phyloP scores from a whole-genome alignment of 2,797 vertebrate species.

The Telmatherina bonti region DNA sequence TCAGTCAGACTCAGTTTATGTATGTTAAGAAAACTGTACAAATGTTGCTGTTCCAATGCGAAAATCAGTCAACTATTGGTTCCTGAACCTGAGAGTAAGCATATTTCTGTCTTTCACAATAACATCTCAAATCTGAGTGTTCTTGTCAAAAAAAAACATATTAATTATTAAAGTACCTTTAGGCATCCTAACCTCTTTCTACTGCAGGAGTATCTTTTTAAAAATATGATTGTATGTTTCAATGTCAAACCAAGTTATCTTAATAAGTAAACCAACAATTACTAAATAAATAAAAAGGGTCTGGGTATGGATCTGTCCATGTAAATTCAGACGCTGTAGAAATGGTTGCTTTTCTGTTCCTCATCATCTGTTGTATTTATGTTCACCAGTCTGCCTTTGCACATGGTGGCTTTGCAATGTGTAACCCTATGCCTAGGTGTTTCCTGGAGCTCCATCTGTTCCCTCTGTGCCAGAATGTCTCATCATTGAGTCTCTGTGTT shows the following conservation, averaged over 20 bases:
- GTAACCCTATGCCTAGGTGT: constrained; percentile 67
- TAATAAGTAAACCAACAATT: background rate
- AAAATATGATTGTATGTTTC: background rate
- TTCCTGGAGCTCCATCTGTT: constrained; percentile 71
- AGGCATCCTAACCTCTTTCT: background rate
- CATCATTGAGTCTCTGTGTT: constrained; percentile 14
- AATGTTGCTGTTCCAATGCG: background rate
- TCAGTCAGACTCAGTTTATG: background rate
- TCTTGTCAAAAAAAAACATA: background rate
- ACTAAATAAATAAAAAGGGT: too few relatives aligned
- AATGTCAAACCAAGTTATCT: background rate
- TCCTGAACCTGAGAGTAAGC: background rate
- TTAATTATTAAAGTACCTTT: background rate
- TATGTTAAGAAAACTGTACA: too few relatives aligned
- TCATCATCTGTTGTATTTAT: constrained; percentile 15
- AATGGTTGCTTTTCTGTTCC: constrained; percentile 7
- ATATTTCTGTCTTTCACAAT: background rate
- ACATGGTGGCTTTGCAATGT: constrained; percentile 46
- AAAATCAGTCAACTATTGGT: background rate
- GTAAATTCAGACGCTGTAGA: constrained; percentile 6
- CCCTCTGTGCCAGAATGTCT: constrained; percentile 43
- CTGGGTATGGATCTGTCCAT: background rate
- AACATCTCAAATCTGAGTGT: background rate
- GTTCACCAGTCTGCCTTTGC: constrained; percentile 37
- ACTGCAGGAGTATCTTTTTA: background rate